Conservation (phyloP, 2,888 invertebrate species). For the Drosophila greeni region DNA sequence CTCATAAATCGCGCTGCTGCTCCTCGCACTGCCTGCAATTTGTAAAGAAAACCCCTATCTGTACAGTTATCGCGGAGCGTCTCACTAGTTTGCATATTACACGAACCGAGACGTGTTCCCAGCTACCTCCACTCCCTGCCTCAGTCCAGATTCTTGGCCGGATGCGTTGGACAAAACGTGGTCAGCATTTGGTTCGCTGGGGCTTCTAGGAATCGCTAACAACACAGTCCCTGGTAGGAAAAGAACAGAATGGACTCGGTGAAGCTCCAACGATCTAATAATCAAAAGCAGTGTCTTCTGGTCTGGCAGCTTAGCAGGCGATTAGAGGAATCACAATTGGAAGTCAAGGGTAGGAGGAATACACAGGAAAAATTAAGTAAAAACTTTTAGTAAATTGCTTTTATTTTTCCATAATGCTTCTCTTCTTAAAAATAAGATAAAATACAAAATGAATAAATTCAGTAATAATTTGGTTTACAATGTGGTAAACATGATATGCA, state of each 20-base stretch:
- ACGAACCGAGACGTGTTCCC: constrained; percentile 65
- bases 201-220: constrained; percentile 53
- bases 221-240: constrained; percentile 7
- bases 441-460: too few relatives aligned
- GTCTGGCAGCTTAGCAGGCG: constrained; percentile 58
- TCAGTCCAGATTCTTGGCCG: constrained; percentile 47
- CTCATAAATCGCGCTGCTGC: constrained; percentile 35
- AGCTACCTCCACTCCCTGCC: constrained; percentile 24
- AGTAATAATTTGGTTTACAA: too few relatives aligned
- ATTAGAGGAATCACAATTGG: constrained; percentile 53
- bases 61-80: constrained; percentile 68
- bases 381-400: neutral
- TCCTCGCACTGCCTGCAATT: constrained; percentile 57
- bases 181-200: constrained; percentile 50
- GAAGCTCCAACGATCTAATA: constrained; percentile 33
- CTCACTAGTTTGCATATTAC: constrained; percentile 72
- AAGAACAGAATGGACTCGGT: constrained; percentile 14
- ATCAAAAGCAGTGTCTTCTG: constrained; percentile 44
- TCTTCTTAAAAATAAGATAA: too few relatives aligned
- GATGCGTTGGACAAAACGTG: constrained; percentile 65
- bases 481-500: too few relatives aligned
- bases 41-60: constrained; percentile 62
- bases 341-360: constrained; percentile 37
- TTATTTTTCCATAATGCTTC: too few relatives aligned
- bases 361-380: neutral